Conservation (phyloP, 2,113 vertebrate genomes). For the Cyrtonyx montezumae region DNA sequence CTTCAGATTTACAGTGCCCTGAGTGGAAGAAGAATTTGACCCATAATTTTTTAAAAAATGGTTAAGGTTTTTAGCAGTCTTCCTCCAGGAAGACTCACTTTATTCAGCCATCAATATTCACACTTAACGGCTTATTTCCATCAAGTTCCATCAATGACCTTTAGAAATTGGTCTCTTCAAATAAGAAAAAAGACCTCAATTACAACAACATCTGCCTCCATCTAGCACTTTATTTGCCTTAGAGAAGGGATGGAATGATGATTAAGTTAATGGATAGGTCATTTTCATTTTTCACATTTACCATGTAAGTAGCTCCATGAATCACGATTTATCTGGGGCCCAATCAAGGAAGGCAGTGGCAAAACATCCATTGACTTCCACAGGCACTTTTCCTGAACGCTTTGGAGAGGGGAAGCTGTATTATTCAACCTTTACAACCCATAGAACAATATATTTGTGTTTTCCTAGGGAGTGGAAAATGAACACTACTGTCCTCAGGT, state of each 20-base stretch:
- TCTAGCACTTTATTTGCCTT: conserved; percentile 21
- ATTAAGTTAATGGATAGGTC: conserved; percentile 22
- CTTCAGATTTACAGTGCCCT: neutral
- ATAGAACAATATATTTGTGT: neutral
- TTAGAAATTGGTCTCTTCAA: conserved; percentile 20
- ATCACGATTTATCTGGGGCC: neutral
- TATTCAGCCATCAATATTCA: conserved; percentile 28
- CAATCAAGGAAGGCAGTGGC: neutral
- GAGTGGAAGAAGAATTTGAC: neutral
- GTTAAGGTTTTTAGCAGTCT: neutral
- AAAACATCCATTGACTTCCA: neutral
- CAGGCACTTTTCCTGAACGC: neutral
- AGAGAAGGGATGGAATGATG: conserved; percentile 34
- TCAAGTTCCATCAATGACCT: conserved; percentile 22
- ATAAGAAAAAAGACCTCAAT: conserved; percentile 33
- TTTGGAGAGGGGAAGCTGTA: neutral
- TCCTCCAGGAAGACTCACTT: neutral
- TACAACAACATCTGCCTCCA: conserved; percentile 39
- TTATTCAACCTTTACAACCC: neutral
- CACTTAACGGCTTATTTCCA: conserved; percentile 35
- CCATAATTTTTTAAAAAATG: neutral
- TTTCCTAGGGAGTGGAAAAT: neutral
- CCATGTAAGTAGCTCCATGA: neutral
- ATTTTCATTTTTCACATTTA: conserved; percentile 38
- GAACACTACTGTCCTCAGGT: neutral